These are phyloP conservation scores for Pteronotus mesoamericanus DNA, from an alignment of 2,797 vertebrate genomes.

Conservation along the genomic window DNA sequence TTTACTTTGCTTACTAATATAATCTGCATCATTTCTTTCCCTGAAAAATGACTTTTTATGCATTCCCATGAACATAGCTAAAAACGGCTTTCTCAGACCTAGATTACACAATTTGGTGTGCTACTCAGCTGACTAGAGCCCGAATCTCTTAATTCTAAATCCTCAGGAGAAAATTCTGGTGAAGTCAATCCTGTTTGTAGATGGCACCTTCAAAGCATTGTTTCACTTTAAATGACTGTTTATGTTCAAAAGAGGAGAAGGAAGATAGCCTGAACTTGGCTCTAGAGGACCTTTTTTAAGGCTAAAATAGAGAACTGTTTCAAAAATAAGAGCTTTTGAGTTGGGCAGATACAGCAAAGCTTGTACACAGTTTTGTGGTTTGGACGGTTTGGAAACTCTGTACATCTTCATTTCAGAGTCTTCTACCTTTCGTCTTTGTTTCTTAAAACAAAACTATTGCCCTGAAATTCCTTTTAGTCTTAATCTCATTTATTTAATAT, in stretches of 20 bases:
- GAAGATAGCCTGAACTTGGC: neutral
- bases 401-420: neutral
- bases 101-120: neutral
- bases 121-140: neutral
- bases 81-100: neutral
- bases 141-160: neutral
- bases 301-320: neutral
- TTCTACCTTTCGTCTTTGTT: neutral
- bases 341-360: neutral
- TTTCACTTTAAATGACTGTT: neutral
- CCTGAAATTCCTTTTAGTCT: neutral
- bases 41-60: neutral
- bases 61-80: neutral
- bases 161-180: neutral
- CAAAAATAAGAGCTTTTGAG: neutral
- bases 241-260: neutral
- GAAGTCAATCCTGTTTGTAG: neutral
- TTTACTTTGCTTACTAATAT: neutral
- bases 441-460: neutral
- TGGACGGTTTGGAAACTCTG: neutral
- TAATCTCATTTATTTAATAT: neutral
- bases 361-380: neutral
- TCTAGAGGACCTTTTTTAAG: neutral
- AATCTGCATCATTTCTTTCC: neutral
- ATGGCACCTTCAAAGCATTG: neutral